A percentile compares a stretch with the other conserved stretches of the same genome.
phyloP scores from a whole-genome alignment of 2,113 vertebrate species.

The Furnarius figulus region DNA sequence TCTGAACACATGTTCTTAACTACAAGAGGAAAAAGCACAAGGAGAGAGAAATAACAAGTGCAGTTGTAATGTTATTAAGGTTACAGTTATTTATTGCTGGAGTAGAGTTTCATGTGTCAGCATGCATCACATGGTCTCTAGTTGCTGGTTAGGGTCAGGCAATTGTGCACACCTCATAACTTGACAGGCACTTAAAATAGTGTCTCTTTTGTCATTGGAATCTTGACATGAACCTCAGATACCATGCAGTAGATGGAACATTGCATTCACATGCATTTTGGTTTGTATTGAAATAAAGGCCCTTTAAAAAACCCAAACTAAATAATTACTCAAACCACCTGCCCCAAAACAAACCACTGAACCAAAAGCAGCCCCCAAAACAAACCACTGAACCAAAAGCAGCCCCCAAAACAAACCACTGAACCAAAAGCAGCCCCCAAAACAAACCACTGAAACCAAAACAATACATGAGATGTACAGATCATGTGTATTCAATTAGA shows the following conservation, averaged over 20 bases:
- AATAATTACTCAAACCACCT: too few species aligned
- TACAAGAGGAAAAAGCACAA: not conserved
- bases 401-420: not conserved
- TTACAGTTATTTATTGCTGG: not conserved
- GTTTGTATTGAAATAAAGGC: not conserved
- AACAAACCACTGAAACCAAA: not conserved
- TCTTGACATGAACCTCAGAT: not conserved
- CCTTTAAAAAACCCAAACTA: not conserved
- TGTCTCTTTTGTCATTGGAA: not conserved
- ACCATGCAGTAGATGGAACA: not conserved
- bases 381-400: not conserved
- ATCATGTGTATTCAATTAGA: not conserved
- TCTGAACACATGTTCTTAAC: not conserved
- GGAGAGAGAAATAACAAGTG: not conserved
- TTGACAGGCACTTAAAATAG: not conserved
- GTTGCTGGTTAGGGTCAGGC: not conserved
- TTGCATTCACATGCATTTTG: rapidly evolving
- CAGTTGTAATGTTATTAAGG: not conserved
- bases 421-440: not conserved
- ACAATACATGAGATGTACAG: not conserved
- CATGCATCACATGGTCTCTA: rapidly evolving
- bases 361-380: too few species aligned
- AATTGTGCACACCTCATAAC: not conserved
- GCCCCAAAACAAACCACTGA: not conserved
- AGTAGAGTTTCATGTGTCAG: not conserved